Evolutionary conservation across 2,797 vertebrate species (phyloP).

Genomic region (Cirrhinus mrigala): DNA sequence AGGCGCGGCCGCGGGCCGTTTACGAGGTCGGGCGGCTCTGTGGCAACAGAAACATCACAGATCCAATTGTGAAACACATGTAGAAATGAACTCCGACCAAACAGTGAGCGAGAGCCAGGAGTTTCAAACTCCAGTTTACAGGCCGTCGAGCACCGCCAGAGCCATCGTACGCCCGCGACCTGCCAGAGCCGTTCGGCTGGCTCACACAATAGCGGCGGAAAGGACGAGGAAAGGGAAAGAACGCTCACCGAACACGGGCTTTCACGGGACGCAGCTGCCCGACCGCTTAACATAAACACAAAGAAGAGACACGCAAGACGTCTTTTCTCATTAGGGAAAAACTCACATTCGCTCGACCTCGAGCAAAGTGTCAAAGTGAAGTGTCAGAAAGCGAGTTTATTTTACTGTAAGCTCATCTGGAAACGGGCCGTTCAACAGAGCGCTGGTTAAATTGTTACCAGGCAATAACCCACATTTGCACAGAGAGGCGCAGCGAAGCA

Average conservation of each 20-base stretch:
- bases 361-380: constrained; percentile 38
- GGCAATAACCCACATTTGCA: constrained; percentile 46
- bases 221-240: background rate
- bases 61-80: constrained; percentile 13
- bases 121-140: background rate
- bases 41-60: constrained; percentile 8
- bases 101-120: background rate
- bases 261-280: constrained; percentile 81
- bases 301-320: constrained; percentile 74
- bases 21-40: background rate
- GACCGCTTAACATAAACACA: constrained; percentile 83
- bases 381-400: constrained; percentile 57
- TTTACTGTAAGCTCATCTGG: constrained; percentile 28
- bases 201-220: constrained; percentile 33
- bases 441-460: constrained; percentile 49
- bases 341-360: constrained; percentile 41
- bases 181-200: background rate
- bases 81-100: constrained; percentile 14
- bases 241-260: constrained; percentile 68
- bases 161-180: background rate
- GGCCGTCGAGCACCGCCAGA: background rate
- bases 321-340: constrained; percentile 72
- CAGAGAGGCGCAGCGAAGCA: background rate
- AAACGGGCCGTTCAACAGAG: background rate
- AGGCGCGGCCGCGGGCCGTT: constrained; percentile 69